A percentile compares a stretch with the other conserved stretches of the same genome.
Conservation (phyloP, 2,113 vertebrate species). For the Mixornis gularis region DNA sequence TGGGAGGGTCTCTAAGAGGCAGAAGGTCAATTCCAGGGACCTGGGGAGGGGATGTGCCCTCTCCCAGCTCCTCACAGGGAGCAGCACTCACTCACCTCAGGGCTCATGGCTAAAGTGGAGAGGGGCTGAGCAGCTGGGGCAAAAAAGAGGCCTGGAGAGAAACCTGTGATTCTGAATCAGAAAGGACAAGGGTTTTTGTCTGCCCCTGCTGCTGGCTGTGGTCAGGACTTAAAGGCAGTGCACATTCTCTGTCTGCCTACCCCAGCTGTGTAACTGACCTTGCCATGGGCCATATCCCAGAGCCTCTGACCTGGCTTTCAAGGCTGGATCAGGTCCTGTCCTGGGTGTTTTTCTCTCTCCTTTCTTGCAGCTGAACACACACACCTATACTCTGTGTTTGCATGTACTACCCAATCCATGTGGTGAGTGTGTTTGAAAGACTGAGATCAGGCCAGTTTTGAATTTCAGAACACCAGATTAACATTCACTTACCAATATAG, state of each 20-base stretch:
- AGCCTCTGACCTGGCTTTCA: not conserved
- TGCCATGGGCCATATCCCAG: not conserved
- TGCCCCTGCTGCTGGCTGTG: constrained; percentile 4
- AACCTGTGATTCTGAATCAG: constrained; percentile 10
- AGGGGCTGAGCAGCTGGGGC: constrained; percentile 3
- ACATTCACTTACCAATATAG: not conserved
- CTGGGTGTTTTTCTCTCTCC: not conserved
- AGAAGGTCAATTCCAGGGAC: not conserved
- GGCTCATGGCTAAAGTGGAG: fast-evolving
- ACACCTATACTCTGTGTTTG: not conserved
- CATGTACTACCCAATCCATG: not conserved
- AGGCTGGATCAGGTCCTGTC: not conserved
- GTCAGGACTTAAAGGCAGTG: not conserved
- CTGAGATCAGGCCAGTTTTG: not conserved
- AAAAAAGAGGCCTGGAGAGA: not conserved
- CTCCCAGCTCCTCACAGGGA: not conserved
- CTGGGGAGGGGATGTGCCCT: not conserved
- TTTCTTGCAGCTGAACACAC: not conserved
- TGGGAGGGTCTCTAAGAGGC: not conserved
- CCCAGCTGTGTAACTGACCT: not conserved
- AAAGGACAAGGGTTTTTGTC: not conserved
- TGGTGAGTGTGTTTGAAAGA: not conserved
- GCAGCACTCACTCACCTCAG: not conserved
- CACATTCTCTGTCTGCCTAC: not conserved
- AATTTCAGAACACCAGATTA: not conserved